Base-by-base conservation (phyloP, 2,888 invertebrate species). In the Dilophus febrilis region DNA sequence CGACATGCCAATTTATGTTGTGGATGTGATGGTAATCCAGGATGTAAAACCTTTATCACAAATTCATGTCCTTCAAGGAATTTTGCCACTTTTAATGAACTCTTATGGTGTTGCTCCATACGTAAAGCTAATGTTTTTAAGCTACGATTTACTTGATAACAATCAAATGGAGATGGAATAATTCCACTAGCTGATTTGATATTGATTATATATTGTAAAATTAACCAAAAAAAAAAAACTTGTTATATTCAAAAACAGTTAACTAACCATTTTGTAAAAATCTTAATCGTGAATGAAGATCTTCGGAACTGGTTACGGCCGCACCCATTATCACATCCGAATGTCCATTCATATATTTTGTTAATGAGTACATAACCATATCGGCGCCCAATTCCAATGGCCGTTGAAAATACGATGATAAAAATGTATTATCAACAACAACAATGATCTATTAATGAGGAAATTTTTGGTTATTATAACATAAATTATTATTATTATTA, bases 291-390 rank as follows among this genome's bases (percentile, higher is more conserved):
- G 76, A 64, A 45, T 74, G 76, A 3, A 94, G 51, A 34, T 73
- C 72, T 32, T 82, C 74, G 49, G 76, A 70, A 49, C 77, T 87
- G 3, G 82, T 72, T 28, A 84, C 66, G 7, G 80, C 73, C 13
- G 86, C 82, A 3, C 97, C 97, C 97, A 98, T 97, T 6, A 97
- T 77, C 16, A 92, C 84, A 65, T 98, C 97, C 1, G 88, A 80
- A 64, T 98, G 97, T 1, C 97, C 97, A 62, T 98, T 98, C 77
- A 98, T 86, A 57, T 95, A 98, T 64, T 98, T 98, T 0, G 94
- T 92, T 40, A 94, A 55, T 0, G 97, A 97, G 62, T 97, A 92
- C 50, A 87, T 65, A 2, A 80, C 82, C 40, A 95, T 65, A 59
- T 98, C 94, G 2, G 88, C 94, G 1, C 95, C 97, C 28, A 92